These are phyloP conservation scores for Sylvilagus bachmani DNA, from an alignment of 2,113 vertebrate genomes.

Conservation along the genomic window DNA sequence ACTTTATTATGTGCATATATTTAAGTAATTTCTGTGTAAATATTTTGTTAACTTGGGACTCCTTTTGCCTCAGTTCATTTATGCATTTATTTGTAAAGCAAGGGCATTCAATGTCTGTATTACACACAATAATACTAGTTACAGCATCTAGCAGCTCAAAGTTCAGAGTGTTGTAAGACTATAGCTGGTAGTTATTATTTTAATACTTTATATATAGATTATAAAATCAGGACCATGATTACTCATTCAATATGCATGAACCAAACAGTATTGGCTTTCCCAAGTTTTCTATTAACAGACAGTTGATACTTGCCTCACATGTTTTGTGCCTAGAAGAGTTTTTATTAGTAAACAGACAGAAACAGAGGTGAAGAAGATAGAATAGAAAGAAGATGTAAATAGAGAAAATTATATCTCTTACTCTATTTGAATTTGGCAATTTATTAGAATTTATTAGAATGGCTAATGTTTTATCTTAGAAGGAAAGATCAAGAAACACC, in stretches of 20 bases:
- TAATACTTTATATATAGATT: not conserved
- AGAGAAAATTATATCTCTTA: not conserved
- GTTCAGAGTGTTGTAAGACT: not conserved
- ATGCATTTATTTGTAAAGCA: slow-evolving; percentile 28
- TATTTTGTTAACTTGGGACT: not conserved
- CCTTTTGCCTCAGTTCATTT: not conserved
- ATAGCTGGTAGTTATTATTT: not conserved
- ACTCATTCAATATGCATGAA: not conserved
- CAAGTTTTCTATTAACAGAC: not conserved
- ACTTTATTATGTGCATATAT: not conserved
- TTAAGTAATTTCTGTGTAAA: slow-evolving; percentile 15
- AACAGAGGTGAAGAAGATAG: not conserved
- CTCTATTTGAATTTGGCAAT: slow-evolving; percentile 29
- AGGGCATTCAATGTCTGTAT: not conserved
- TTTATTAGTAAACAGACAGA: not conserved
- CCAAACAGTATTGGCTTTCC: not conserved
- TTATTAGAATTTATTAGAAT: slow-evolving; percentile 1
- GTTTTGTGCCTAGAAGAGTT: not conserved
- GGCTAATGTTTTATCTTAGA: slow-evolving; percentile 21
- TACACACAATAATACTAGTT: not conserved
- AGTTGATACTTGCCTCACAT: not conserved
- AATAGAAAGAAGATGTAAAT: not conserved
- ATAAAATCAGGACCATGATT: not conserved
- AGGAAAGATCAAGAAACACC: not conserved
- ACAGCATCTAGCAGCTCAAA: not conserved